A percentile compares a stretch with the other conserved stretches of the same genome.
Evolutionary conservation across 2,113 vertebrate species (phyloP).

Genomic region (Perca flavescens): DNA sequence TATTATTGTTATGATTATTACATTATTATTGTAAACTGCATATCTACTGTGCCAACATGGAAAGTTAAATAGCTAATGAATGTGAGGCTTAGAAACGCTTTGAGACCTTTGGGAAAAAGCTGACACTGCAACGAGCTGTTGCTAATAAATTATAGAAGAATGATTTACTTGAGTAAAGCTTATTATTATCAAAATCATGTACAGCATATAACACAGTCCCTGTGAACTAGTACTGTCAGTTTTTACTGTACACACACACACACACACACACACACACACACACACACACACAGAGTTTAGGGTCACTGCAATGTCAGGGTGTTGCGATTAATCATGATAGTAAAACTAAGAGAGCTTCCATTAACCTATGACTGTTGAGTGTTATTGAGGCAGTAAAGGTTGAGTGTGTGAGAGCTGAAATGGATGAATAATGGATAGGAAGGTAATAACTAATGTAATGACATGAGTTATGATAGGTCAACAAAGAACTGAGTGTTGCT

Average conservation of each 20-base stretch:
- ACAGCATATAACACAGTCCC: not conserved
- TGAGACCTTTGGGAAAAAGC: constrained; percentile 1
- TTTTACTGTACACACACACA: constrained; percentile 23
- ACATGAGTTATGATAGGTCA: not conserved
- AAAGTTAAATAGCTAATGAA: not conserved
- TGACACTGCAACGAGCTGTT: not conserved
- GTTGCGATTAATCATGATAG: constrained; percentile 26
- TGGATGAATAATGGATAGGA: constrained; percentile 20
- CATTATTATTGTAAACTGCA: not conserved
- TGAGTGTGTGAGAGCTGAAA: constrained; percentile 1
- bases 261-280: constrained; percentile 30
- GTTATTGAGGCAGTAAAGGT: constrained; percentile 15
- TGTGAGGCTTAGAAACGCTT: constrained; percentile 3
- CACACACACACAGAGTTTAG: constrained; percentile 18
- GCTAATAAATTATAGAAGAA: constrained; percentile 26
- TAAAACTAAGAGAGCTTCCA: constrained; percentile 23
- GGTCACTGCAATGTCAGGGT: constrained; percentile 26
- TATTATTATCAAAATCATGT: not conserved
- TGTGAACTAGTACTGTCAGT: constrained; percentile 10
- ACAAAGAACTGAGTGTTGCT: not conserved
- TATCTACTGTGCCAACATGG: not conserved
- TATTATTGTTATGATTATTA: too few relatives aligned
- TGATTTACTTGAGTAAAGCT: not conserved
- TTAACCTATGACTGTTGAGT: constrained; percentile 4
- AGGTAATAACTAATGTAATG: not conserved